phyloP scores from a whole-genome alignment of 2,888 invertebrate genomes.

The Baccha elongata region DNA sequence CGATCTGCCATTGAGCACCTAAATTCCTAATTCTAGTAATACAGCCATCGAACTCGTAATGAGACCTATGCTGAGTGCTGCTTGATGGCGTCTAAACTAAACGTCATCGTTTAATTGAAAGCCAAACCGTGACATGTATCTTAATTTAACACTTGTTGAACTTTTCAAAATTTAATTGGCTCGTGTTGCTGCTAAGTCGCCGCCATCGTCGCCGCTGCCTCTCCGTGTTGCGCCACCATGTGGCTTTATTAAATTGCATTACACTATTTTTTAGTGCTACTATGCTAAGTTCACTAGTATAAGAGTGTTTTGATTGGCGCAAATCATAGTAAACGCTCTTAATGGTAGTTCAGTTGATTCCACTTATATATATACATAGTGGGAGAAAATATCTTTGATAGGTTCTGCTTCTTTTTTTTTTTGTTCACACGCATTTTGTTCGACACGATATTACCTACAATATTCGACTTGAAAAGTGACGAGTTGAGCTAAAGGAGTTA shows the following conservation, averaged over 20 bases:
- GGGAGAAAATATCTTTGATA: slow-evolving; percentile 27
- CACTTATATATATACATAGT: not conserved
- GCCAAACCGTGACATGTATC: slow-evolving; percentile 67
- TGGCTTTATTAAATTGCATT: slow-evolving; percentile 38
- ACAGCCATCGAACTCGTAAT: slow-evolving; percentile 21
- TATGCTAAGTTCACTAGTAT: slow-evolving; percentile 30
- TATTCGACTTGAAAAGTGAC: not conserved
- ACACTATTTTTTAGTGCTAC: slow-evolving; percentile 16
- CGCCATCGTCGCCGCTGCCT: not conserved
- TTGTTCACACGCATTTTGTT: slow-evolving; percentile 29
- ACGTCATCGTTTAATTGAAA: slow-evolving; percentile 62
- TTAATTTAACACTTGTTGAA: slow-evolving; percentile 70
- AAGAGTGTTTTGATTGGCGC: slow-evolving; percentile 53
- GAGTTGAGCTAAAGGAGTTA: not conserved
- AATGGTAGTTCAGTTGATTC: slow-evolving; percentile 16
- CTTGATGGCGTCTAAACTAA: slow-evolving; percentile 53
- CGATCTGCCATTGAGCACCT: slow-evolving; percentile 7
- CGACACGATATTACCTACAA: slow-evolving; percentile 3
- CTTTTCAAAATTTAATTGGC: slow-evolving; percentile 72
- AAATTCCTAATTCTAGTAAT: slow-evolving; percentile 26
- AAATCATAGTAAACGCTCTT: not conserved
- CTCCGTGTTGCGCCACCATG: not conserved
- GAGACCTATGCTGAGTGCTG: slow-evolving; percentile 21
- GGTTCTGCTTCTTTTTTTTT: slow-evolving; percentile 16
- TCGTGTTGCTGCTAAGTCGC: slow-evolving; percentile 41